Conservation (phyloP, 2,113 vertebrate species). For the Delphinus delphis region DNA sequence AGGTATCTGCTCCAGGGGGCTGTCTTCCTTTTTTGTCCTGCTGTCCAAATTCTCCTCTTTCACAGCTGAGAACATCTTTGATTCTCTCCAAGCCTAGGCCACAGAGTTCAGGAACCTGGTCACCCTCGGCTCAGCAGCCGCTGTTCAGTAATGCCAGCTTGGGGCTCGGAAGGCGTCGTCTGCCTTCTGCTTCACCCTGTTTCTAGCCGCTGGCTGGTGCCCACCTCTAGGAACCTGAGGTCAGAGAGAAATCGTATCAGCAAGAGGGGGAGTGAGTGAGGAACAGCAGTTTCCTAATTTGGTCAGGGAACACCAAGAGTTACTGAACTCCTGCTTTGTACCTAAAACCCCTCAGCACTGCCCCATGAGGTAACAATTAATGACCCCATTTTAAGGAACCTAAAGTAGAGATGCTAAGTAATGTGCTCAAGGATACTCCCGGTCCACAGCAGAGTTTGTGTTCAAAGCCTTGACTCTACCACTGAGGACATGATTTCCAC, state of each 20-base stretch:
- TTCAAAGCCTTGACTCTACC: neutral
- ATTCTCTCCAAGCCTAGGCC: neutral
- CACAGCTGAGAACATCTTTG: neutral
- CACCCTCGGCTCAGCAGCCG: neutral
- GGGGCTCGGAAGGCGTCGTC: neutral
- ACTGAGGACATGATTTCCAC: neutral
- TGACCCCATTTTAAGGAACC: neutral
- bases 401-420: neutral
- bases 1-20: neutral
- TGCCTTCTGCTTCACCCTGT: neutral
- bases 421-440: neutral
- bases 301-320: neutral
- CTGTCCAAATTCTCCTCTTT: neutral
- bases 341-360: neutral
- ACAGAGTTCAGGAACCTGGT: neutral
- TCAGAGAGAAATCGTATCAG: slow-evolving; percentile 22
- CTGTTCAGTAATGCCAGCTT: neutral
- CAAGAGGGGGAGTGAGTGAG: neutral
- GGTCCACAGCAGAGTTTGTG: neutral
- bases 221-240: neutral
- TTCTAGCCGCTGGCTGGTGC: neutral
- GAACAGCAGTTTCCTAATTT: neutral
- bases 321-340: neutral
- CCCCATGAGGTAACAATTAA: neutral
- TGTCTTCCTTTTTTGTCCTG: neutral